Evolutionary conservation across 2,113 vertebrate species (phyloP).

Genomic region (Recurvirostra avosetta): DNA sequence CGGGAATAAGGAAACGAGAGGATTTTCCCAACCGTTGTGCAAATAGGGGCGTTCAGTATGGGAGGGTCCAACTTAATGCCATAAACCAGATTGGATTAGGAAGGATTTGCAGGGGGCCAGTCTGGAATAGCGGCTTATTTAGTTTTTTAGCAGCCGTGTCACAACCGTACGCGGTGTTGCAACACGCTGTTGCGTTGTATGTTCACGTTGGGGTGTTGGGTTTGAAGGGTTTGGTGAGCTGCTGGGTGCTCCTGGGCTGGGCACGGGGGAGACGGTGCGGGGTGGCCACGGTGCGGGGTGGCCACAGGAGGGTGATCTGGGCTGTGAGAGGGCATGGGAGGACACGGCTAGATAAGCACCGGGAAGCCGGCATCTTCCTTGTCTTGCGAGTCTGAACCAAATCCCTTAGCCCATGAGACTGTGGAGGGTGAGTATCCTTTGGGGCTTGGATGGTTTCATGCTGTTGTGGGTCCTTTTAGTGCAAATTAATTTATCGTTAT

Average conservation of each 20-base stretch:
- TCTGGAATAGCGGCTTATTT: background rate
- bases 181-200: accelerated
- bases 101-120: slow-evolving; percentile 23
- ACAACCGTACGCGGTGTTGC: background rate
- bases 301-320: background rate
- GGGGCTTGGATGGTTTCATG: background rate
- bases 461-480: accelerated
- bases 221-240: background rate
- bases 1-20: background rate
- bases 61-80: slow-evolving; percentile 21
- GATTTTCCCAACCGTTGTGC: background rate
- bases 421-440: background rate
- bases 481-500: no score
- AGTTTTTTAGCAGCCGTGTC: background rate
- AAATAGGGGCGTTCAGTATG: background rate
- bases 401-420: accelerated
- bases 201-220: background rate
- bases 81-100: slow-evolving; percentile 36
- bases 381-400: background rate
- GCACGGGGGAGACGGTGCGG: background rate
- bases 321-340: background rate
- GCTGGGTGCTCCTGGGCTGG: background rate
- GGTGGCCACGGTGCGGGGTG: background rate
- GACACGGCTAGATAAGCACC: background rate
- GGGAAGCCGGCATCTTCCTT: accelerated